These are phyloP conservation scores for Ameiurus melas DNA, from an alignment of 2,113 vertebrate species.

Conservation along the genomic window DNA sequence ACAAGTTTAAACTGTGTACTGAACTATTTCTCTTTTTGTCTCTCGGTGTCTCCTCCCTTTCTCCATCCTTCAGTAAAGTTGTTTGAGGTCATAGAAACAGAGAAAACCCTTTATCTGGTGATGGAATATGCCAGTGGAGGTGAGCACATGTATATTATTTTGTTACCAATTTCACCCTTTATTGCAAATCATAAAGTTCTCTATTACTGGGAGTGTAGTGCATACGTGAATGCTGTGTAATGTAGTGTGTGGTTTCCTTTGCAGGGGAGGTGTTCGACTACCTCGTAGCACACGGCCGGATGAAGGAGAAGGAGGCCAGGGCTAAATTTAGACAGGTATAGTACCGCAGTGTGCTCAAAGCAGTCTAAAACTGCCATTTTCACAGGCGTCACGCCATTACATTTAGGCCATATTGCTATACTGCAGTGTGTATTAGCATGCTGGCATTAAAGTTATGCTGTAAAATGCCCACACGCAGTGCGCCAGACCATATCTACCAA, in stretches of 20 bases:
- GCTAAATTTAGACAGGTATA: constrained; percentile 92
- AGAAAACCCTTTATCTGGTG: constrained; percentile 89
- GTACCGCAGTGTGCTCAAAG: constrained; percentile 42
- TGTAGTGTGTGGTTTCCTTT: constrained; percentile 55
- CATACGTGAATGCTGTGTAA: not conserved
- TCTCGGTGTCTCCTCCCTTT: constrained; percentile 37
- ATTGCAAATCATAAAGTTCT: not conserved
- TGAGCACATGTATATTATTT: constrained; percentile 61
- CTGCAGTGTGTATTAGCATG: not conserved
- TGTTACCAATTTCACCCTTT: not conserved
- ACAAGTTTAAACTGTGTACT: not conserved
- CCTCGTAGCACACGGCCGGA: constrained; percentile 90
- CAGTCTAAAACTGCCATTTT: constrained; percentile 10
- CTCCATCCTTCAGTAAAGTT: constrained; percentile 77
- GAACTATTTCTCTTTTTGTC: constrained; percentile 6
- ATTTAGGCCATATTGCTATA: not conserved
- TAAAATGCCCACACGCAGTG: not conserved
- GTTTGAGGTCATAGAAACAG: constrained; percentile 90
- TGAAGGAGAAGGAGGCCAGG: constrained; percentile 93
- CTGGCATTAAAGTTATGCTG: not conserved
- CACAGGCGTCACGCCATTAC: not conserved
- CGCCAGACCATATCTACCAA: constrained; percentile 2
- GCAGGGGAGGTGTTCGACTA: constrained; percentile 90
- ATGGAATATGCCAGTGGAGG: constrained; percentile 91
- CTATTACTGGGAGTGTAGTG: not conserved